Evolutionary conservation across 2,888 invertebrate species (phyloP), one percentile per base, ranked within the genome.

Genomic region (Liposcelis brunnea): DNA sequence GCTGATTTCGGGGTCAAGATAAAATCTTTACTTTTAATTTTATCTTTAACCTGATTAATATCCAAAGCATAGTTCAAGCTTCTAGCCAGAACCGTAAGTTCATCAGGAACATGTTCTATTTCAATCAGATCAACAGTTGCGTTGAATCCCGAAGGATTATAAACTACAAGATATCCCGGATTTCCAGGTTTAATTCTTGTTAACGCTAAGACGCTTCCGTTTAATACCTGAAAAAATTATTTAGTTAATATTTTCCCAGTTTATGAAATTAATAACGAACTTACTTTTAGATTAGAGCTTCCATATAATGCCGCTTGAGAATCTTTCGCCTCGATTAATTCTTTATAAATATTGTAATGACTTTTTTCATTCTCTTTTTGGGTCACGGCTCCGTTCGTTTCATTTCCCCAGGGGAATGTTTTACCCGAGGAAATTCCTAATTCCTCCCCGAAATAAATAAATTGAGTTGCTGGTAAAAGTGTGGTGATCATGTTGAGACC

Each of bases 111-210:
- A 2, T 63, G 56, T 10, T 61, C 55, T 26, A 72, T 55, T 16
- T 48, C 52, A 1, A 70, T 67, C 38, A 83, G 68, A 58, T 80
- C 70, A 42, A 74, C 72, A 2, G 59, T 58, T 7, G 64, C 65
- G 2, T 58, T 58, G 26, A 61, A 57, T 8, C 60, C 60, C 1
- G 67, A 66, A 12, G 80, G 74, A 64, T 86, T 85, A 55, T 74
- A 73, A 42, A 77, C 72, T 18, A 80, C 77, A 53, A 81, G 65
- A 63, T 75, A 80, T 15, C 84, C 84, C 1, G 80, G 81, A 64
- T 76, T 80, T 1, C 80, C 82, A 14, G 72, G 62, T 60, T 78
- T 77, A 59, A 77, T 70, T 63, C 85, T 84, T 59, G 45, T 52
- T 12, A 47, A 14, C 16, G 16, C 14, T 6, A 14, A 6, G 1